These are phyloP conservation scores for Cantharis rufa DNA, from an alignment of 2,888 invertebrate genomes.

Conservation along the genomic window DNA sequence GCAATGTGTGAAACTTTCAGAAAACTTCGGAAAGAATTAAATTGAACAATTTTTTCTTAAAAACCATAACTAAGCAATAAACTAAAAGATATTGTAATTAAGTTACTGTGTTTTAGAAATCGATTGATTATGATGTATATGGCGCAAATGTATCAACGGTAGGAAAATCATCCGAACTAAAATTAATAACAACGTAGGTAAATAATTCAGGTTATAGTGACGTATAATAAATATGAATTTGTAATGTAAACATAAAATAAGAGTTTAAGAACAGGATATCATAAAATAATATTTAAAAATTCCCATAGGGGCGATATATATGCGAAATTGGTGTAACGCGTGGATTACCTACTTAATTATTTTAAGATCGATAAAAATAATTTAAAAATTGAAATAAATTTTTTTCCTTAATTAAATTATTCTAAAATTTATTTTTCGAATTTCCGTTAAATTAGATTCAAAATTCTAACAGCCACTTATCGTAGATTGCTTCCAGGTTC, in stretches of 20 bases:
- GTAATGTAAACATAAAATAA: not conserved
- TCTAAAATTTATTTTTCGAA: not conserved
- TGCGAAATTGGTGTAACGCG: not conserved
- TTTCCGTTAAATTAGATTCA: not conserved
- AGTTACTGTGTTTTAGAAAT: not conserved
- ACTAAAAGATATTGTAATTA: not conserved
- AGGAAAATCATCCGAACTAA: not conserved
- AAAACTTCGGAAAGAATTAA: too few relatives aligned
- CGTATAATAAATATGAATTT: not conserved
- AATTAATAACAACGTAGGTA: not conserved
- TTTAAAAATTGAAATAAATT: not conserved
- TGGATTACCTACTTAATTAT: not conserved
- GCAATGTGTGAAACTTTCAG: too few relatives aligned
- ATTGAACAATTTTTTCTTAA: too few relatives aligned
- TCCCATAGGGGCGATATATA: not conserved
- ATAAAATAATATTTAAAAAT: not conserved
- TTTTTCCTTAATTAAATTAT: not conserved
- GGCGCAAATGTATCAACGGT: not conserved
- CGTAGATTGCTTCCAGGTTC: constrained; percentile 2
- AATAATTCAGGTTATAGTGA: not conserved
- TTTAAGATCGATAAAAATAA: not conserved
- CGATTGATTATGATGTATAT: not conserved
- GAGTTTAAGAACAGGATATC: not conserved
- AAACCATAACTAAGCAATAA: not conserved
- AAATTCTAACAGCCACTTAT: not conserved